These are phyloP conservation scores for Diadumene lineata DNA, from an alignment of 92 coral and sea anemone genomes.

Conservation along the genomic window DNA sequence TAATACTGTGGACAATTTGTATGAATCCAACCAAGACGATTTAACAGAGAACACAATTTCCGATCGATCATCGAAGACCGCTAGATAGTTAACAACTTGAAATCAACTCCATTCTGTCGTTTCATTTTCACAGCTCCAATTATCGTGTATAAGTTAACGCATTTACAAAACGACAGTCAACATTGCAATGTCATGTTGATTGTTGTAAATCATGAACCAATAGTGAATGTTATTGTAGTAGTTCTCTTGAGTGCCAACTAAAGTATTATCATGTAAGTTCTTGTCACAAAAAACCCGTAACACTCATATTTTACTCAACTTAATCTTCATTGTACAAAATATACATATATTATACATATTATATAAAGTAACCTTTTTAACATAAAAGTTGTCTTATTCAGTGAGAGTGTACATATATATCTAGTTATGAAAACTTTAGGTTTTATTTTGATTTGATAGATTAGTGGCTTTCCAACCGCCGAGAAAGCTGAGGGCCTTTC, in stretches of 20 bases:
- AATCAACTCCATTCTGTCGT: constrained; percentile 4
- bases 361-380: constrained; percentile 7
- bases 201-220: constrained; percentile 50
- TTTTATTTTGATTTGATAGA: constrained; percentile 34
- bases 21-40: constrained; percentile 31
- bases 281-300: constrained; percentile 57
- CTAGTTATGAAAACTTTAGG: constrained; percentile 26
- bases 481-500: constrained; percentile 27
- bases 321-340: constrained; percentile 42
- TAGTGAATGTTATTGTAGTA: constrained; percentile 69
- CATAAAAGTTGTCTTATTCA: constrained; percentile 7
- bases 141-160: constrained; percentile 20
- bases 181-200: constrained; percentile 40
- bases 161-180: constrained; percentile 21
- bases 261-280: constrained; percentile 49
- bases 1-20: background rate
- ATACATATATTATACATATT: constrained; percentile 16
- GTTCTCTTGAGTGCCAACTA: constrained; percentile 22
- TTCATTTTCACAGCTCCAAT: constrained; percentile 27
- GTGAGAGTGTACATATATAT: constrained; percentile 9
- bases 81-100: constrained; percentile 7
- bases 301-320: constrained; percentile 34
- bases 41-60: constrained; percentile 33
- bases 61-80: constrained; percentile 24
- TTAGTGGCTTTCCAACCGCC: constrained; percentile 39